A percentile compares a stretch with the other conserved stretches of the same genome.
Evolutionary conservation across 2,888 invertebrate genomes (phyloP).

Genomic region (Dugesia japonica): DNA sequence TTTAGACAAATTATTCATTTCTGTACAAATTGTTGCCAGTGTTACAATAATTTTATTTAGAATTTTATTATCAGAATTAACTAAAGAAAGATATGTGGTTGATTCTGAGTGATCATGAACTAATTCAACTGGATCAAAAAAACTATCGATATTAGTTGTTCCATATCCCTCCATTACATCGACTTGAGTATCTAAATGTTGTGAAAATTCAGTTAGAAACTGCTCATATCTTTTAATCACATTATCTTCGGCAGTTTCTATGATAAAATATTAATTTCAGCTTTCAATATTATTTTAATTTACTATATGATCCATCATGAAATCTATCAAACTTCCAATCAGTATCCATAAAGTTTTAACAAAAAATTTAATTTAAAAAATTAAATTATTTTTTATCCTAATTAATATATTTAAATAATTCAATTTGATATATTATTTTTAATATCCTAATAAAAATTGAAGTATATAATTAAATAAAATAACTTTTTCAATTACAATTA

Average conservation of each 20-base stretch:
- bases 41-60: constrained; percentile 1
- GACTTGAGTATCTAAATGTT: background rate
- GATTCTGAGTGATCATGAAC: background rate
- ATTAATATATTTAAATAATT: background rate
- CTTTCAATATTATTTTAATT: too few relatives aligned
- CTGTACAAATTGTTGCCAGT: background rate
- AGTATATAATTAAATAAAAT: too few relatives aligned
- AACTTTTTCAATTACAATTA: too few relatives aligned
- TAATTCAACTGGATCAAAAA: background rate
- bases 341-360: background rate
- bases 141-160: background rate
- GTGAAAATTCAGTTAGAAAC: background rate
- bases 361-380: background rate
- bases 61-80: background rate
- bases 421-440: too few relatives aligned
- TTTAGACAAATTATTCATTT: background rate
- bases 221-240: background rate
- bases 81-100: background rate
- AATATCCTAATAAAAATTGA: too few relatives aligned
- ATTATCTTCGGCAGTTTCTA: background rate
- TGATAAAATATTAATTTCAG: too few relatives aligned
- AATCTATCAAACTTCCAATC: constrained; percentile 5
- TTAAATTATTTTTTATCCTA: background rate
- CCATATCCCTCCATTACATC: background rate
- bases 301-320: background rate